Conservation (phyloP, 2,888 invertebrate genomes). For the Agonopterix arenella region DNA sequence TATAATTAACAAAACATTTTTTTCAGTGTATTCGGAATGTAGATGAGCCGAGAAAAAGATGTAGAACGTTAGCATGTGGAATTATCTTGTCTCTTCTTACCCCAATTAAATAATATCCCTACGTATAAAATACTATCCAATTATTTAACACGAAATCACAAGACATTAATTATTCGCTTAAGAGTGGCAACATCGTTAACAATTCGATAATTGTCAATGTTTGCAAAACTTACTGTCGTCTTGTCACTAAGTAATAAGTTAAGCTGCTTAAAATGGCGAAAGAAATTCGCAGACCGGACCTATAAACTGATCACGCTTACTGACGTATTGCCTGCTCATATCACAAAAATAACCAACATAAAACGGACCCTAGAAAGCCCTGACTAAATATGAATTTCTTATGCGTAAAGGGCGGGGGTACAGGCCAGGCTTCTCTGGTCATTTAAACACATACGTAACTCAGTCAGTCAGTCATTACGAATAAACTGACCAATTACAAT, state of each 20-base stretch:
- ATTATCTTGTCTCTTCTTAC: too few relatives aligned
- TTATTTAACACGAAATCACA: too few relatives aligned
- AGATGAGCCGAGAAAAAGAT: too few relatives aligned
- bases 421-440: slow-evolving; percentile 24
- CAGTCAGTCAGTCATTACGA: slow-evolving; percentile 42
- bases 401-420: slow-evolving; percentile 15
- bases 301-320: slow-evolving; percentile 20
- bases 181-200: too few relatives aligned
- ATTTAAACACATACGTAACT: slow-evolving; percentile 24
- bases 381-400: slow-evolving; percentile 3
- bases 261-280: slow-evolving; percentile 14
- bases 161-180: too few relatives aligned
- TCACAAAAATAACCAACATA: slow-evolving; percentile 23
- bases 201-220: too few relatives aligned
- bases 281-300: slow-evolving; percentile 9
- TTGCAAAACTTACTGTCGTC: too few relatives aligned
- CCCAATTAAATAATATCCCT: too few relatives aligned
- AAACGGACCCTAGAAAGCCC: slow-evolving; percentile 16
- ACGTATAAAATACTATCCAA: too few relatives aligned
- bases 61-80: too few relatives aligned
- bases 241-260: slow-evolving; percentile 15
- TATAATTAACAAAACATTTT: too few relatives aligned
- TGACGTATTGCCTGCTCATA: slow-evolving; percentile 33
- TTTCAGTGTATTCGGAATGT: too few relatives aligned
- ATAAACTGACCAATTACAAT: slow-evolving; percentile 65